Base-by-base conservation (phyloP, 2,888 invertebrate genomes). In the Heliconius aoede region DNA sequence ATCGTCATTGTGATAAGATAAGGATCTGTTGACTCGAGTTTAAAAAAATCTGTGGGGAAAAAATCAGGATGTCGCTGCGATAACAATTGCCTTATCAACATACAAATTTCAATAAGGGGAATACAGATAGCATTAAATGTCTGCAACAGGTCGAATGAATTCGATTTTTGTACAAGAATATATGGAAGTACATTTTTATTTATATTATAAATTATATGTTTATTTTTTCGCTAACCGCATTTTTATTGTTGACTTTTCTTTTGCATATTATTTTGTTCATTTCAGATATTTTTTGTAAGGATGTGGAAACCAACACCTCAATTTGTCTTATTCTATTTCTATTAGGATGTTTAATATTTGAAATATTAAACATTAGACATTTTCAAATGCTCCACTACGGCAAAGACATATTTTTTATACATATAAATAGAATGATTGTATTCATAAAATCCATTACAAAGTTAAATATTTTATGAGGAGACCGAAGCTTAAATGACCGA, bases 1-100 rank as follows among this genome's bases (percentile, higher is more conserved):
- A 76, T 86, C 89, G 88, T 89, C 87, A 86, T 85, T 85, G 84
- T 89, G 90, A 91, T 91, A 91, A 82, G 92, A 92, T 92, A 93
- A 91, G 84, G 84, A 85, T 84, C 78, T 91, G 90, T 92, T 92
- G 90, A 89, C 87, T 87, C 78, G 85, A 84, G 84, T 82, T 60
- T 86, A 82, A 89, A 87, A n/a, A 88, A 89, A 90, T 89, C 89
- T 88, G 82, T 87, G 86, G 83, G 85, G 87, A 87, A 90, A 89
- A 90, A 90, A 90, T 90, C 89, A 90, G 91, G 90, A 92, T 91
- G 90, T 88, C 86, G 83, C 71, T 76, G 81, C 82, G 91, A 91
- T 90, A 91, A 87, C 80, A 81, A 81, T 81, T 78, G 78, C 76
- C 74, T 84, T 85, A 85, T 83, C 82, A 81, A 80, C 82, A 79